Evolutionary conservation across 2,888 invertebrate genomes (phyloP), one percentile per base, ranked within the genome.

Genomic region (Entomobrya proxima): DNA sequence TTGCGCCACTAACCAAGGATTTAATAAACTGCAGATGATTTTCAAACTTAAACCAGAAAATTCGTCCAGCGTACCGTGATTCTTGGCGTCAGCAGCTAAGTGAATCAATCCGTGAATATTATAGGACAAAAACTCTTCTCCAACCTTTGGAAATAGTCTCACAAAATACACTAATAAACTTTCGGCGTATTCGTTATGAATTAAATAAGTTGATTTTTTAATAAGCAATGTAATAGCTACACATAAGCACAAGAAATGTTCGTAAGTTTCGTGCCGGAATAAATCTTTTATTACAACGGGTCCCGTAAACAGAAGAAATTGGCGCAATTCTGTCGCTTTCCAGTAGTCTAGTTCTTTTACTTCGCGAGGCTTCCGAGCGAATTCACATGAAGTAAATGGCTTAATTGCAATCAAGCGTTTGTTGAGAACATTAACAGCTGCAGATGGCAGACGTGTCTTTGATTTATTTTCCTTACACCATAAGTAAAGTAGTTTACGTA

Each of bases 61-160:
- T 5, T 50, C 27, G 27, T 86, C 81, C 9, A 86, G 40, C 1
- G 69, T 1, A 9, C 86, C 86, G 35, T 67, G 58, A 4, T 13
- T 15, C 3, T 9, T 13, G 0, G 37, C 27, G 47, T 81, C 80
- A 2, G 50, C 40, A 30, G 76, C 76, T 5, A 86, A 1, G 35
- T 86, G 80, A 18, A 64, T 27, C 0, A 86, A 27, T 18, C 69
- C 52, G 24, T 86, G 86, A 5, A 86, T 47, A 50, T 86, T 86
- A 24, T 69, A 86, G 0, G 77, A 77, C 1, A 86, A 21, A 15
- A 21, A 55, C 30, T 86, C 21, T 21, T 24, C 27, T n/a, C 69
- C 76, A 50, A 74, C 2, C 0, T 5, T 7, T 13, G n/a, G 27
- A 30, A 86, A 69, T 0, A 1, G 1, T 24, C 72, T 40, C 9